A percentile compares a stretch with the other conserved stretches of the same genome.
phyloP scores from a whole-genome alignment of 2,113 vertebrate genomes.

The Australoheros scitulus region DNA sequence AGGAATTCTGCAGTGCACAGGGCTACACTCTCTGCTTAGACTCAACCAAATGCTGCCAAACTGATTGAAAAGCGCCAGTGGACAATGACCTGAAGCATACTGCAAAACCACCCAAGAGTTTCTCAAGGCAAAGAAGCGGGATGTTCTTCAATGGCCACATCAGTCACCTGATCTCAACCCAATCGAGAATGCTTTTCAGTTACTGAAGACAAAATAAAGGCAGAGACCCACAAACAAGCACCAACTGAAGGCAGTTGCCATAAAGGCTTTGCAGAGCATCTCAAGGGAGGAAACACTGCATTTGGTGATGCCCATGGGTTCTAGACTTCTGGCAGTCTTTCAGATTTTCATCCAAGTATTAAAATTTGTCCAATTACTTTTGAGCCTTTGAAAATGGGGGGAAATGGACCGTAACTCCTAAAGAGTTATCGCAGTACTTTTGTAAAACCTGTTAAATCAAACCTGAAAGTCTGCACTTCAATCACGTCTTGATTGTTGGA shows the following conservation, averaged over 20 bases:
- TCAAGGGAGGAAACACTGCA: background rate
- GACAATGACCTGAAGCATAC: background rate
- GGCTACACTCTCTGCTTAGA: background rate
- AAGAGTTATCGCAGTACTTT: no score
- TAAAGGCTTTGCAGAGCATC: no score
- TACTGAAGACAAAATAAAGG: background rate
- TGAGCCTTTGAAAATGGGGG: no score
- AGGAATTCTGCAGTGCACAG: background rate
- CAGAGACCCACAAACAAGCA: background rate
- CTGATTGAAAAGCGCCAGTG: background rate
- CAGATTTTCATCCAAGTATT: background rate
- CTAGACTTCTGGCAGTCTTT: background rate
- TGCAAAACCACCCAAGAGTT: background rate
- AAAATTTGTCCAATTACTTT: background rate
- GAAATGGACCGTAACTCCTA: no score
- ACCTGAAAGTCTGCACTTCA: no score
- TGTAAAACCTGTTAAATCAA: no score
- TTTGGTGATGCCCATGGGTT: background rate
- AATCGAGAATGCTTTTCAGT: background rate
- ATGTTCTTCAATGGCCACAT: no score
- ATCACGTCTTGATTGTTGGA: no score
- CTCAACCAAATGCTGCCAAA: background rate
- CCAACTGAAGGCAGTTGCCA: background rate
- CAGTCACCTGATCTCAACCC: background rate
- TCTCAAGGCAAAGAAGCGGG: no score